These are phyloP conservation scores for Platichthys flesus DNA, from an alignment of 2,113 vertebrate genomes.

Conservation along the genomic window DNA sequence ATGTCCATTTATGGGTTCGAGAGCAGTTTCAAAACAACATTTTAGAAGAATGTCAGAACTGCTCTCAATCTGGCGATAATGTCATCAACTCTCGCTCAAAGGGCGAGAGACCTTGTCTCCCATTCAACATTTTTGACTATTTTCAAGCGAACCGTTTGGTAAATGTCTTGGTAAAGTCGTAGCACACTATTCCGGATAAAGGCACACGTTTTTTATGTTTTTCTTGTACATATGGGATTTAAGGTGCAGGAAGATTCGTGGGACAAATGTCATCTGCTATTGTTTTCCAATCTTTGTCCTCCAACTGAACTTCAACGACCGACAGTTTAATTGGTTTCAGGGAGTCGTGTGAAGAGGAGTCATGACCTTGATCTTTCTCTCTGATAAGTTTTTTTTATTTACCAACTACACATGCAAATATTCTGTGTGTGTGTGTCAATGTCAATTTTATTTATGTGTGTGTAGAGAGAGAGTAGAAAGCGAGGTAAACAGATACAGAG, in stretches of 20 bases:
- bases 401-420: slow-evolving; percentile 81
- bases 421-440: slow-evolving; percentile 25
- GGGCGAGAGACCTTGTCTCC: no score
- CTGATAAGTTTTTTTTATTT: slow-evolving; percentile 73
- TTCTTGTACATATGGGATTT: slow-evolving; percentile 78
- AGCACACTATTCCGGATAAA: no score
- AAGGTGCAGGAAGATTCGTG: slow-evolving; percentile 53
- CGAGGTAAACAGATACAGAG: slow-evolving; percentile 80
- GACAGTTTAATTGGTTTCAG: slow-evolving; percentile 84
- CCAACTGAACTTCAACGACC: slow-evolving; percentile 82
- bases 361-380: slow-evolving; percentile 84
- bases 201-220: no score
- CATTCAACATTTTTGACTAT: no score
- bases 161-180: no score
- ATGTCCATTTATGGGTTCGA: no score
- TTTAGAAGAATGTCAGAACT: no score
- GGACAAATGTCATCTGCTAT: slow-evolving; percentile 71
- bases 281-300: slow-evolving; percentile 77
- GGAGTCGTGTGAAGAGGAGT: slow-evolving; percentile 80
- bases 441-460: background rate
- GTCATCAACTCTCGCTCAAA: no score
- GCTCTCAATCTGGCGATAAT: no score
- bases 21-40: no score
- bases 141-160: no score
- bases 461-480: slow-evolving; percentile 33